These are phyloP conservation scores for Spialia ferax DNA, from an alignment of 2,888 invertebrate species.

Conservation along the genomic window DNA sequence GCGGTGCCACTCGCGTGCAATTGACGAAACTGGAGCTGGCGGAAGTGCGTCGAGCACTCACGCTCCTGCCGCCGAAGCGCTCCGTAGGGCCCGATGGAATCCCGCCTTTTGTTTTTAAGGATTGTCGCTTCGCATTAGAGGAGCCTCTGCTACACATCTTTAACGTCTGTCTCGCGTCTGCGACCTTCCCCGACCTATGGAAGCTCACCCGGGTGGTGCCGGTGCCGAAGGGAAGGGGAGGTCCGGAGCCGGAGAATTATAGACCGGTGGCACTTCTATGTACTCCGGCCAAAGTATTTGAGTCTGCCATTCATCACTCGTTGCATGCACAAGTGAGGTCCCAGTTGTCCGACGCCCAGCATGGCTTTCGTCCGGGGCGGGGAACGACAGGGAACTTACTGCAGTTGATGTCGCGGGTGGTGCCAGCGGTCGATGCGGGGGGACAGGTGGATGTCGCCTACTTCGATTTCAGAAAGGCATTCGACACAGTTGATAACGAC, in stretches of 20 bases:
- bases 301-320: conserved; percentile 21
- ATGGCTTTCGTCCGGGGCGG: no score
- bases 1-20: conserved; percentile 2
- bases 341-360: no score
- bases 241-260: conserved; percentile 22
- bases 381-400: no score
- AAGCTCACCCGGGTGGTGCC: conserved; percentile 39
- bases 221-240: conserved; percentile 34
- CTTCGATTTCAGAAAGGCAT: no score
- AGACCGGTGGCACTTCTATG: conserved; percentile 32
- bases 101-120: conserved; percentile 41
- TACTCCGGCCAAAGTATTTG: conserved; percentile 31
- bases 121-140: conserved; percentile 28
- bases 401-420: no score
- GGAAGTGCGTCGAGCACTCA: conserved; percentile 18
- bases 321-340: no score
- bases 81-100: conserved; percentile 43
- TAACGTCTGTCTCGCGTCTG: conserved; percentile 23
- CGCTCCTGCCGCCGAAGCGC: conserved; percentile 31
- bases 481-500: no score
- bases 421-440: no score
- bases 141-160: conserved; percentile 35
- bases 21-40: not conserved
- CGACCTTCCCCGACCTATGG: conserved; percentile 34
- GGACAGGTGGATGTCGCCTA: no score